Evolutionary conservation across 2,797 vertebrate genomes (phyloP), one percentile per base, ranked within the genome.

Genomic region (Tiaroga cobitis): DNA sequence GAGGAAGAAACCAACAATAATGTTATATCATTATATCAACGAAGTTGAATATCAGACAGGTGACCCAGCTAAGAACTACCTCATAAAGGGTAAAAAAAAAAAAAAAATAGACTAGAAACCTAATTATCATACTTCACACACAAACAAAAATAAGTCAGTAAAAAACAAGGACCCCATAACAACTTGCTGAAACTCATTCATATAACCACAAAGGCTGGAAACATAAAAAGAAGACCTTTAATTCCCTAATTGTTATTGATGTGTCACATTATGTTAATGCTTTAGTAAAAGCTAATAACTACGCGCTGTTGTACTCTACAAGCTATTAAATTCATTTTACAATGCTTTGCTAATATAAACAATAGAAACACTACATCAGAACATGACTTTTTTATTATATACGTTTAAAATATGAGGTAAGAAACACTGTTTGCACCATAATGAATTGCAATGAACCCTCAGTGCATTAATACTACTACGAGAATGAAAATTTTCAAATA

Each of bases 191-290:
- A 77, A 80, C 73, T 89, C 63, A 90, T 82, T 86, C 88, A 92
- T 74, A 51, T 68, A 87, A 91, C 81, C 68, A 92, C 70, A 87
- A 91, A 88, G 84, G 87, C 90, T 87, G 90, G 91, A 91, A 92
- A 90, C 91, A 32, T 78, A 39, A 51, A 85, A 86, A 86, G 67
- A 91, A 91, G 88, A 83, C 86, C 90, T 90, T 93, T 92, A 81
- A 89, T 93, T 32, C 78, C 86, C 89, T 93, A 94, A 94, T 94
- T 93, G 93, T 92, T 94, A 95, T 94, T 92, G 93, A 95, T 94
- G 89, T 91, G 92, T 92, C 91, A 92, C 91, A 88, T 91, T 90
- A 89, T 90, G 87, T 54, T 86, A 88, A 89, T 89, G 91, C 89
- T 92, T 89, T 85, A 88, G 85, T 89, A 87, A 80, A 78, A 61